Evolutionary conservation across 2,888 invertebrate species (phyloP).

Genomic region (Troides helena): DNA sequence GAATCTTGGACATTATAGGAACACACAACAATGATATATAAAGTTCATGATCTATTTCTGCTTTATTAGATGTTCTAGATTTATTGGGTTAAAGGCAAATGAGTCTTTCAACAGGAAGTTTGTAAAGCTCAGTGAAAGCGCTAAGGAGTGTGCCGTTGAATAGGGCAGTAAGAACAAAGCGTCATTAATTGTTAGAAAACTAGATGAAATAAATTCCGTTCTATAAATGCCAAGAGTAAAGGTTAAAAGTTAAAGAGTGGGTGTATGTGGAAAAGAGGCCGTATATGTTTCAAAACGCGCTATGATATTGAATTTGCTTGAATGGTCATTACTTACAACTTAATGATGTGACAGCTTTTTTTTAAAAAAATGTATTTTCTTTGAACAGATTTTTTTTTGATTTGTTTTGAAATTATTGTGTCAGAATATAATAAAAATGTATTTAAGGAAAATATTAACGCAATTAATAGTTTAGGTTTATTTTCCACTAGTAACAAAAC

Average conservation of each 20-base stretch:
- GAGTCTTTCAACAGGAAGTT: constrained; percentile 64
- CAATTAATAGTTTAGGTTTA: no score
- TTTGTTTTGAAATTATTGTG: no score
- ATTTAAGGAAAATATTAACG: no score
- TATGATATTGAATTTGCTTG: neutral
- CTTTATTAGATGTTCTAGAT: constrained; percentile 57
- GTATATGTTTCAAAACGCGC: neutral
- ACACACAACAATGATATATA: constrained; percentile 55
- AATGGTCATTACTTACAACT: neutral
- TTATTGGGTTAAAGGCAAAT: constrained; percentile 67
- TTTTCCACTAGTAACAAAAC: no score
- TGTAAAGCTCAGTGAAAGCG: constrained; percentile 68
- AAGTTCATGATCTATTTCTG: constrained; percentile 55
- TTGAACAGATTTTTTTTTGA: no score
- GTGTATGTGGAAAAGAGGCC: constrained; percentile 17
- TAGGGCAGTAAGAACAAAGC: constrained; percentile 65
- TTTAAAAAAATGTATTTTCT: no score
- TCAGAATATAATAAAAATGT: no score
- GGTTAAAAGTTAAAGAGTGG: constrained; percentile 62
- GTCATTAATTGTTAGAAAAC: constrained; percentile 63
- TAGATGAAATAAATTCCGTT: constrained; percentile 68
- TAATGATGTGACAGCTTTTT: neutral
- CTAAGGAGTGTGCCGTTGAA: constrained; percentile 58
- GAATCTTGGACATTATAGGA: constrained; percentile 37
- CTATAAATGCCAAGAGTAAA: constrained; percentile 73